Evolutionary conservation across 2,888 invertebrate genomes (phyloP).

Genomic region (Electrophaes corylata): DNA sequence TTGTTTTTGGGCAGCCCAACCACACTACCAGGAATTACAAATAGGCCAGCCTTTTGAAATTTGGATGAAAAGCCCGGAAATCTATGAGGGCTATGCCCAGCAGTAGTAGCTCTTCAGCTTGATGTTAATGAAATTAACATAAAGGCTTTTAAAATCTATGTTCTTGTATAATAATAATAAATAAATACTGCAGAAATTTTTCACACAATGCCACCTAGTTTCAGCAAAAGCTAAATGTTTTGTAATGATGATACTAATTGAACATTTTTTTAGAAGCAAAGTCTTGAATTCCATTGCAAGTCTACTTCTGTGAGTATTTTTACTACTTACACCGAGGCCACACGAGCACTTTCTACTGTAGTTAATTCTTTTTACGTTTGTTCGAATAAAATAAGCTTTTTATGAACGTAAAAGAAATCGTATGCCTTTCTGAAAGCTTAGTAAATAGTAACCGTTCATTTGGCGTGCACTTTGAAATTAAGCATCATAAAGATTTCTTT

Average conservation of each 20-base stretch:
- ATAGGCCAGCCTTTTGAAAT: background rate
- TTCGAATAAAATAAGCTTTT: constrained; percentile 5
- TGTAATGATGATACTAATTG: background rate
- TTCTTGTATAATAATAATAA: no score
- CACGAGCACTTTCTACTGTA: constrained; percentile 1
- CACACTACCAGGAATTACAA: background rate
- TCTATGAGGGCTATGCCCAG: no score
- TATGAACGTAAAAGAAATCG: constrained; percentile 1
- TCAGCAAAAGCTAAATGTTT: no score
- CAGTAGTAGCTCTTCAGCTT: no score
- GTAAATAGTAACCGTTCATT: constrained; percentile 35
- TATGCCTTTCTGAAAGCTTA: constrained; percentile 4
- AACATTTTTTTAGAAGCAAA: background rate
- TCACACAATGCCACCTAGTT: no score
- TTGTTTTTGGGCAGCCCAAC: background rate
- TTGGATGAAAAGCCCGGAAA: no score
- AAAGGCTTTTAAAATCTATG: no score
- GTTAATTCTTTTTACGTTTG: background rate
- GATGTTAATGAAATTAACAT: no score
- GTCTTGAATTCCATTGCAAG: background rate
- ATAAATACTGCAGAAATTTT: no score
- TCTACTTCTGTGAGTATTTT: background rate
- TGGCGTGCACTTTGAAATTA: constrained; percentile 51
- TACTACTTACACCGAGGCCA: background rate
- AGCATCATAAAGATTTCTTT: constrained; percentile 55